Evolutionary conservation across 2,113 vertebrate species (phyloP), one percentile per base, ranked within the genome.

Genomic region (Tenrec ecaudatus): DNA sequence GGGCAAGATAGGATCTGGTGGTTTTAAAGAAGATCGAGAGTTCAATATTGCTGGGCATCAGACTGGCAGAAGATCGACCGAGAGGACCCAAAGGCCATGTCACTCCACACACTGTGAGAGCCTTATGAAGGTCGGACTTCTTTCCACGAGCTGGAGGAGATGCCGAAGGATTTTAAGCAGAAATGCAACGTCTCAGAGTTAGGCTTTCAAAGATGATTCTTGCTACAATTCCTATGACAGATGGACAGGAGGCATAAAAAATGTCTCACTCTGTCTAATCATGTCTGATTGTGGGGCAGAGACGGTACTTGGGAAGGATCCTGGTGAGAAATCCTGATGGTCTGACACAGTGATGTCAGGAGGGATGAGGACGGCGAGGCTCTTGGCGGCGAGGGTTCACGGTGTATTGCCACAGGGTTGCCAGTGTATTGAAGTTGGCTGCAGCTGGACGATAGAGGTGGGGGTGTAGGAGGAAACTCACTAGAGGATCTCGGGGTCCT

Each of bases 21-120:
- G 12, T 7, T 87, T 66, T 90, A 77, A 58, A 14, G 47, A 81
- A 89, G 71, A 92, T n/a, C 84, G 81, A 25, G 8, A 86, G 53
- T 6, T 83, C 6, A 6, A 1, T 69, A 64, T 27, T 86, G 57
- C 36, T 71, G 14, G 75, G 62, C 69, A 76, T 40, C 77, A 58
- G 19, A 75, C 27, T 81, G n/a, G 33, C 86, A 88, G 22, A 33
- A 82, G 38, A 29, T 11, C 58, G 4, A 38, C 1, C 36, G 36
- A 40, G 29, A 88, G 25, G n/a, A 75, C 19, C 16, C 84, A 68
- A 6, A 8, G 27, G 8, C 43, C 8, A 0, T 15, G 3, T 33
- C 58, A 82, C 33, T 25, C 11, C 66, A 12, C 36, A 8, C 33
- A 6, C 33, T 62, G 17, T 64, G 36, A 81, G 40, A 33, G 31